Evolutionary conservation across 2,113 vertebrate genomes (phyloP).

Genomic region (Cisticola juncidis): DNA sequence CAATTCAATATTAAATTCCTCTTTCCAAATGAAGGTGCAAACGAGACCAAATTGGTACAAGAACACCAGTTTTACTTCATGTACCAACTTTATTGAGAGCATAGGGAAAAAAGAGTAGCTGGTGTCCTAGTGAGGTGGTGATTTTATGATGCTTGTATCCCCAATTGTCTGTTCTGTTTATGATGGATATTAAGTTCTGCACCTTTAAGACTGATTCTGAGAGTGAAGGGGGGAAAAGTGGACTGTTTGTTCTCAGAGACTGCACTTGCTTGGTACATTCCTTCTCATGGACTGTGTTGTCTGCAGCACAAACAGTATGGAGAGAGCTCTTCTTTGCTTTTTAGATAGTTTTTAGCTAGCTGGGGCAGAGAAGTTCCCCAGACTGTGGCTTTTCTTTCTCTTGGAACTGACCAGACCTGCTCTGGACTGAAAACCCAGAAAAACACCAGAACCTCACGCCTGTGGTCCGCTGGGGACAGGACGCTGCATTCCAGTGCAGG

Average conservation of each 20-base stretch:
- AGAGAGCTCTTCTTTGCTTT: neutral
- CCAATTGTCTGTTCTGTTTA: neutral
- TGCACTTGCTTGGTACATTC: neutral
- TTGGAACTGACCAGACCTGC: neutral
- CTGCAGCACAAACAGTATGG: neutral
- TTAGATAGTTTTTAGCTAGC: neutral
- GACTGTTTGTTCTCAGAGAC: neutral
- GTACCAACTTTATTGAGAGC: neutral
- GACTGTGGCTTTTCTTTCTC: neutral
- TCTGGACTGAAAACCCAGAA: neutral
- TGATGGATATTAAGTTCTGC: neutral
- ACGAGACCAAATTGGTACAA: neutral
- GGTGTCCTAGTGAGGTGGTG: neutral
- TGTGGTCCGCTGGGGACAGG: neutral
- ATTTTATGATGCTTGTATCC: neutral
- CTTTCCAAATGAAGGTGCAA: neutral
- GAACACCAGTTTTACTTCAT: neutral
- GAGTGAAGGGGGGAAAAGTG: neutral
- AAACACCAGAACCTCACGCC: neutral
- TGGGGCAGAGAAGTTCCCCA: too few relatives aligned
- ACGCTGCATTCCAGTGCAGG: neutral
- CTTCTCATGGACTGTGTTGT: neutral
- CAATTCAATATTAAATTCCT: neutral
- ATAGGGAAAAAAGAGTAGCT: neutral
- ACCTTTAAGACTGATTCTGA: neutral